phyloP scores from a whole-genome alignment of 2,113 vertebrate species.

The Ceyx melanurus region DNA sequence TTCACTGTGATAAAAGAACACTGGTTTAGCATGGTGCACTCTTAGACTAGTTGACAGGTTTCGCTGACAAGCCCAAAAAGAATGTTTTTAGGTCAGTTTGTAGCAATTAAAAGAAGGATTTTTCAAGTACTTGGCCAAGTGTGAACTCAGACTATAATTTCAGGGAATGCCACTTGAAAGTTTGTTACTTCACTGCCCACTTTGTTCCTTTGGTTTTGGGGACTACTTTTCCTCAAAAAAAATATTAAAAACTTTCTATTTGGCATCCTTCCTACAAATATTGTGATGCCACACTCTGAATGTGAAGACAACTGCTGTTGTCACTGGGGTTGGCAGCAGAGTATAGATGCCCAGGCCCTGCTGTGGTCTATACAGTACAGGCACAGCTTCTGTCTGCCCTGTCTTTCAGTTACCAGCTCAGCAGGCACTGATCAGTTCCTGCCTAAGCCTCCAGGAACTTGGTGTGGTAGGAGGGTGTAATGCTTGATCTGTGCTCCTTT shows the following conservation, averaged over 20 bases:
- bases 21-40: background rate
- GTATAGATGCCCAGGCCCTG: background rate
- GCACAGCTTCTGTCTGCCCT: background rate
- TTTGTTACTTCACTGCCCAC: background rate
- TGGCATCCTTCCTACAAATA: background rate
- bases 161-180: background rate
- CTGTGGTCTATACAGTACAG: background rate
- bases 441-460: background rate
- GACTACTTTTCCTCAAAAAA: background rate
- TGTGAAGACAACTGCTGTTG: background rate
- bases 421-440: background rate
- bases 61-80: background rate
- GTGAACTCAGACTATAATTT: background rate
- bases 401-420: background rate
- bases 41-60: background rate
- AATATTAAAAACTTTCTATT: background rate
- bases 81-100: background rate
- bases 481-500: background rate
- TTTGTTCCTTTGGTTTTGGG: background rate
- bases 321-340: background rate
- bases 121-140: background rate
- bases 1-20: slow-evolving; percentile 7
- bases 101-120: background rate
- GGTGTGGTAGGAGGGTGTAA: background rate
- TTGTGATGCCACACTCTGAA: background rate